Conservation (phyloP, 2,888 invertebrate genomes). For the Trachelus iudaicus region DNA sequence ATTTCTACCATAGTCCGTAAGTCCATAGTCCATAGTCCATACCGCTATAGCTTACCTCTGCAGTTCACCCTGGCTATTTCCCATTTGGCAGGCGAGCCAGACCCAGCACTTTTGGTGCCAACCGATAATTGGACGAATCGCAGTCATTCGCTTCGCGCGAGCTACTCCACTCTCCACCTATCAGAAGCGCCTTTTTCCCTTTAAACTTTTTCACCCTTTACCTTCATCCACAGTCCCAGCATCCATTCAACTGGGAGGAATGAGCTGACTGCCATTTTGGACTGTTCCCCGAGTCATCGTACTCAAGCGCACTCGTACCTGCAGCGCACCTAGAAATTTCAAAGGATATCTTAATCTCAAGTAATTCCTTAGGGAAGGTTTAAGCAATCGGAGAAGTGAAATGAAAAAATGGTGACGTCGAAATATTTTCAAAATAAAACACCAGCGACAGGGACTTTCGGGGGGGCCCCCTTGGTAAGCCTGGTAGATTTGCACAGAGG, state of each 20-base stretch:
- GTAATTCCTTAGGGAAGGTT: not conserved
- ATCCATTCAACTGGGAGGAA: not conserved
- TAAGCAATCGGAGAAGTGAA: not conserved
- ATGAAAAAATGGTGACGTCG: conserved; percentile 2
- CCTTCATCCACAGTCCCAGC: not conserved
- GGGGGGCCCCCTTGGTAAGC: not conserved
- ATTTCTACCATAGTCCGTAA: conserved; percentile 32
- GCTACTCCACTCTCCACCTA: conserved; percentile 18
- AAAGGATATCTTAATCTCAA: not conserved
- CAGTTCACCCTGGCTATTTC: conserved; percentile 50
- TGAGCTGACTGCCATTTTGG: not conserved
- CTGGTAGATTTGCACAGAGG: conserved; percentile 41
- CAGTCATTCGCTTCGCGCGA: conserved; percentile 58
- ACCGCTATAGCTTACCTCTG: conserved; percentile 45
- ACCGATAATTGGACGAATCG: conserved; percentile 62
- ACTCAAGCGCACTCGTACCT: not conserved
- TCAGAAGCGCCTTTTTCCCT: not conserved
- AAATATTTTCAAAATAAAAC: not conserved
- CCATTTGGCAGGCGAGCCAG: conserved; percentile 61
- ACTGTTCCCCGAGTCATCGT: not conserved
- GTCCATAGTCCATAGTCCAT: conserved; percentile 39
- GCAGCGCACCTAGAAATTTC: not conserved
- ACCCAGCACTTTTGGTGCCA: conserved; percentile 62
- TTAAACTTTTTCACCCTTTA: conserved; percentile 5
- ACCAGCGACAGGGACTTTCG: not conserved